Percentiles rank a stretch among this genome's conserved stretches.
Conservation (phyloP, 2,888 invertebrate genomes). For the Cenopis cana region DNA sequence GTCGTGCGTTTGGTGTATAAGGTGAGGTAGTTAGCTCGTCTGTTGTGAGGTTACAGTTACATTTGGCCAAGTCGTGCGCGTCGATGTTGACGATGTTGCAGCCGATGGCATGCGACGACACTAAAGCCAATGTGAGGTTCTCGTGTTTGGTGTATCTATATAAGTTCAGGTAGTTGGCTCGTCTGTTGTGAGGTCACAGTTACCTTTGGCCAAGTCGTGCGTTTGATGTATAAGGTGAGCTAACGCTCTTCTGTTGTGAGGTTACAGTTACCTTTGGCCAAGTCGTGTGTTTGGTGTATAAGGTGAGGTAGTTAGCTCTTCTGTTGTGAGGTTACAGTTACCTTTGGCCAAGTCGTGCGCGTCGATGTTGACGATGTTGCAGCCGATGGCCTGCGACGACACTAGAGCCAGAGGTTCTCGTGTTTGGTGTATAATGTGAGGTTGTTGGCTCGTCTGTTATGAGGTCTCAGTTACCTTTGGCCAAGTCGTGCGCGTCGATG, state of each 20-base stretch:
- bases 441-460: slow-evolving; percentile 99
- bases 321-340: slow-evolving; percentile 53
- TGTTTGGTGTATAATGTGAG: slow-evolving; percentile 97
- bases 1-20: too few species aligned
- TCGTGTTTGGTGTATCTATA: slow-evolving; percentile 98
- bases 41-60: too few species aligned
- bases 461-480: slow-evolving; percentile 36
- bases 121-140: slow-evolving; percentile 97
- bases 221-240: slow-evolving; percentile 96
- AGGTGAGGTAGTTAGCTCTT: too few species aligned
- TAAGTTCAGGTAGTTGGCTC: too few species aligned
- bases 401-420: slow-evolving; percentile 98
- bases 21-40: too few species aligned
- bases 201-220: slow-evolving; percentile 96
- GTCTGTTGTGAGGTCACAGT: too few species aligned
- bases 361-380: slow-evolving; percentile 98
- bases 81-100: slow-evolving; percentile 99
- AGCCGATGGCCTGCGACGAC: slow-evolving; percentile 99
- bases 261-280: too few species aligned
- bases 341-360: slow-evolving; percentile 98
- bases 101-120: slow-evolving; percentile 99
- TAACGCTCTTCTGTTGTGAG: too few species aligned
- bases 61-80: slow-evolving; percentile 97
- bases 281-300: too few species aligned
- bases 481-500: too few species aligned